Percentiles rank a stretch among this genome's conserved stretches.
Conservation (phyloP, 2,888 invertebrate genomes). For the Boloria selene region DNA sequence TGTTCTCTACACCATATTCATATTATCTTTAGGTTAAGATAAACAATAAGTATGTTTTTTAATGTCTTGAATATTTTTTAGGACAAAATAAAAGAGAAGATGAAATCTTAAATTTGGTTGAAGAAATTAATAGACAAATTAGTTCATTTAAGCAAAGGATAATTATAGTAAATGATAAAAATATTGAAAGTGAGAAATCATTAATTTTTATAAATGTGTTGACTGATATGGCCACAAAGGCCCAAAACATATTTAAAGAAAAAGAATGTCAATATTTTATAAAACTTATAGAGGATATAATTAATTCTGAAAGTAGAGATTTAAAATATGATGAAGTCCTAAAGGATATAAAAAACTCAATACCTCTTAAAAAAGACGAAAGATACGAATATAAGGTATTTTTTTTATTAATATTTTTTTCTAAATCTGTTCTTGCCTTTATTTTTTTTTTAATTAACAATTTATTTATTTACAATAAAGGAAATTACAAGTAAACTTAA, state of each 20-base stretch:
- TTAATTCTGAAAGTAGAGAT: constrained; percentile 66
- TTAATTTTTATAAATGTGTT: constrained; percentile 66
- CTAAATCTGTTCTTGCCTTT: too few species aligned
- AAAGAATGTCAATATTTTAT: constrained; percentile 71
- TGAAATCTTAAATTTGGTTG: constrained; percentile 53
- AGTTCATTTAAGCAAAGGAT: constrained; percentile 64
- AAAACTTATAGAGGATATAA: constrained; percentile 66
- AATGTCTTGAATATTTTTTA: not conserved
- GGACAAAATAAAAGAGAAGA: not conserved
- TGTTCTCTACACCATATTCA: not conserved
- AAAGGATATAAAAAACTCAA: constrained; percentile 65
- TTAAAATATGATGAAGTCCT: constrained; percentile 63
- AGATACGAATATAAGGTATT: constrained; percentile 51
- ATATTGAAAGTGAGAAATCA: constrained; percentile 59
- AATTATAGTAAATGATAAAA: constrained; percentile 65
- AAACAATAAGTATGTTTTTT: not conserved
- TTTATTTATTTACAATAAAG: too few species aligned
- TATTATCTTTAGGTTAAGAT: not conserved
- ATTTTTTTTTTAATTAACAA: not conserved
- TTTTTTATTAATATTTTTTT: not conserved
- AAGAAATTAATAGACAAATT: constrained; percentile 64
- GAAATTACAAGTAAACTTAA: too few species aligned
- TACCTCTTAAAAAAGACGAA: constrained; percentile 69
- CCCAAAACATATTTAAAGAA: constrained; percentile 65
- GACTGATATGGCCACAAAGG: constrained; percentile 67